phyloP scores from a whole-genome alignment of 2,888 invertebrate species.

The Dimorphilus gyrociliatus region DNA sequence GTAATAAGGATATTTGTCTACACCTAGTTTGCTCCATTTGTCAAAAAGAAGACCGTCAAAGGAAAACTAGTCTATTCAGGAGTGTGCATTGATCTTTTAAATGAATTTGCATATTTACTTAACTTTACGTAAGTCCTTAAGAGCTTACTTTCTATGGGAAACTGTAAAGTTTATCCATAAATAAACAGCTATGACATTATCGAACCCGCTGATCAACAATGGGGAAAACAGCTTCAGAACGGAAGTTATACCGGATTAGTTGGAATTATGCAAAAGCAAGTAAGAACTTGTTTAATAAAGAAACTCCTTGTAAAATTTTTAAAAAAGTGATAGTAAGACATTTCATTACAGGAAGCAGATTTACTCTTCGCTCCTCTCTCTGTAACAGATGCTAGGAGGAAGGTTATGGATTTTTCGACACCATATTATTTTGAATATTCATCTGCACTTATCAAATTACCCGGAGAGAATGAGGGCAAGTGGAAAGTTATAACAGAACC shows the following conservation, averaged over 20 bases:
- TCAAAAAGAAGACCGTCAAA: not conserved
- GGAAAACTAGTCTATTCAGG: conserved; percentile 1
- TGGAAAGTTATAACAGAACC: conserved; percentile 5
- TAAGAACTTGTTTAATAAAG: conserved; percentile 2
- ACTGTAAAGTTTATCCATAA: not conserved
- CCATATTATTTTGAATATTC: conserved; percentile 6
- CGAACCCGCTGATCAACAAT: not conserved
- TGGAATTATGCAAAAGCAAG: conserved; percentile 13
- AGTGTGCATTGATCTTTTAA: conserved; percentile 5
- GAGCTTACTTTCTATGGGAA: not conserved
- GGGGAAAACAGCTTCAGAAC: not conserved
- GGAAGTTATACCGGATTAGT: conserved; percentile 11
- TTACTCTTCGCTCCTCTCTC: conserved; percentile 6
- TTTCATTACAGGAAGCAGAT: conserved; percentile 6
- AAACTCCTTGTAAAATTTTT: not conserved
- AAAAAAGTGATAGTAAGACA: not conserved
- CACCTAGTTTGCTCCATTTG: no score
- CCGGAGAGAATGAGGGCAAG: conserved; percentile 4
- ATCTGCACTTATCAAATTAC: conserved; percentile 4
- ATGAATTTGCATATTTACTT: conserved; percentile 2
- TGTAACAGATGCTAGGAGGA: conserved; percentile 3
- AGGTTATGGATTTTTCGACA: conserved; percentile 8
- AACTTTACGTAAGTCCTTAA: conserved; percentile 6
- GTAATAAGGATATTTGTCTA: no score
- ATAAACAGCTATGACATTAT: not conserved